These are phyloP conservation scores for Drosophila melanosoma DNA, from an alignment of 2,888 invertebrate genomes.

Conservation along the genomic window DNA sequence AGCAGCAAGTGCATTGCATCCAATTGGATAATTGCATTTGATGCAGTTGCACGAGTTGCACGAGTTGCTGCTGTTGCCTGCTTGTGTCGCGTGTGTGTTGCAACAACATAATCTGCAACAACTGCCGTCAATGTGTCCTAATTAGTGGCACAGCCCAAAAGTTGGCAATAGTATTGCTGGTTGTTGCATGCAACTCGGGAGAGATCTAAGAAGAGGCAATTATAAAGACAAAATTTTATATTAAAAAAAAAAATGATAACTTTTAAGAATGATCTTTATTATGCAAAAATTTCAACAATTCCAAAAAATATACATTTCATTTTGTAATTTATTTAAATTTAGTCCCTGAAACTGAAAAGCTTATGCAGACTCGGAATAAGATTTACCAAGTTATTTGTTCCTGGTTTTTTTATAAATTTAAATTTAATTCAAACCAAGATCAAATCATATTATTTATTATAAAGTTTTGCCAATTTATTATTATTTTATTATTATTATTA, in stretches of 20 bases:
- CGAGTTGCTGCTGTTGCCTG: not conserved
- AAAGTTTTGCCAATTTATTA: not conserved
- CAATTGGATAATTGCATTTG: constrained; percentile 84
- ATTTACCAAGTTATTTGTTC: too few species aligned
- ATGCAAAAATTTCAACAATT: not conserved
- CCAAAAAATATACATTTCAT: not conserved
- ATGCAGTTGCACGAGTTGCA: constrained; percentile 9
- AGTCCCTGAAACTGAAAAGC: too few species aligned
- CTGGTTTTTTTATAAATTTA: too few species aligned
- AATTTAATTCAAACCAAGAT: too few species aligned
- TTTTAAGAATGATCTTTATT: not conserved
- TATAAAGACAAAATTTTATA: not conserved
- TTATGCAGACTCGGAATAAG: too few species aligned
- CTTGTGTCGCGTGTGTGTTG: constrained; percentile 12
- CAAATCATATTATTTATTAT: too few species aligned
- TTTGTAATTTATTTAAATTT: not conserved
- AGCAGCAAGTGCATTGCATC: constrained; percentile 59
- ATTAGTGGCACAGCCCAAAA: constrained; percentile 51
- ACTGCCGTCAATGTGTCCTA: constrained; percentile 31
- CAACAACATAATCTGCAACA: constrained; percentile 10
- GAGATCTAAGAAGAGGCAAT: not conserved
- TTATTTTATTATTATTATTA: too few species aligned
- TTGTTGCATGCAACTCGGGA: not conserved
- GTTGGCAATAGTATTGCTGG: constrained; percentile 36
- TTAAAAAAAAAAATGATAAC: not conserved